Base-by-base conservation (phyloP, 2,113 vertebrate species). In the Canis aureus region DNA sequence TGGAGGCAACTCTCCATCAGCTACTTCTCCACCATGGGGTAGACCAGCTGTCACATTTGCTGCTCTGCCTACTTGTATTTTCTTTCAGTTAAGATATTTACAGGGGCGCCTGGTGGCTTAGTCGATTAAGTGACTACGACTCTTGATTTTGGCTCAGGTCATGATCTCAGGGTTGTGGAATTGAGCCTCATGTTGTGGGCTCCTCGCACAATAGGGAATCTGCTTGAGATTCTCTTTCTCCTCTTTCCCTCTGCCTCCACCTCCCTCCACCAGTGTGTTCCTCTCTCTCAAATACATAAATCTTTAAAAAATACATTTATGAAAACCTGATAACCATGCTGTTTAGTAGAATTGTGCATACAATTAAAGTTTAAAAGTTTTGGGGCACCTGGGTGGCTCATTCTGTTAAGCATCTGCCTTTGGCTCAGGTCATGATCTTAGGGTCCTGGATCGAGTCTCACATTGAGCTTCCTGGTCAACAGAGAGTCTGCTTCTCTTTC, bases 11-110 rank as follows among this genome's bases (percentile, higher is more conserved):
- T 49, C 3, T 76, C 13, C 25, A 7, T 67, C 27, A 69, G 25
- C 0, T 1, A 22, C 19, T 2, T 1, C 1, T 16, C 32, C 29
- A 5, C 1, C 3, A 0, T 8, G 81, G n/a, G 27, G 57, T 11
- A 20, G 55, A 74, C 22, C 29, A 62, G 29, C 23, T 53, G 38
- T 74, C 55, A 49, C 7, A 11, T 51, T 60, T 49, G 20, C 35
- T 60, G 2, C 38, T 25, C 20, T 19, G 2, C 27, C 66, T 38
- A 19, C 1, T 20, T 71, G 16, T 9, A 38, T 55, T 67, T 66
- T 57, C 60, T 80, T 91, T 67, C 1, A 0, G 23, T 12, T 2
- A 43, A 67, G 76, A 19, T 22, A 32, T 4, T 53, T 60, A 35
- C 16, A 60, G 8, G 16, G 67, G 17, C 1, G 19, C 67, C 67